These are phyloP conservation scores for Ursus arctos DNA, from an alignment of 2,113 vertebrate genomes.

Conservation along the genomic window DNA sequence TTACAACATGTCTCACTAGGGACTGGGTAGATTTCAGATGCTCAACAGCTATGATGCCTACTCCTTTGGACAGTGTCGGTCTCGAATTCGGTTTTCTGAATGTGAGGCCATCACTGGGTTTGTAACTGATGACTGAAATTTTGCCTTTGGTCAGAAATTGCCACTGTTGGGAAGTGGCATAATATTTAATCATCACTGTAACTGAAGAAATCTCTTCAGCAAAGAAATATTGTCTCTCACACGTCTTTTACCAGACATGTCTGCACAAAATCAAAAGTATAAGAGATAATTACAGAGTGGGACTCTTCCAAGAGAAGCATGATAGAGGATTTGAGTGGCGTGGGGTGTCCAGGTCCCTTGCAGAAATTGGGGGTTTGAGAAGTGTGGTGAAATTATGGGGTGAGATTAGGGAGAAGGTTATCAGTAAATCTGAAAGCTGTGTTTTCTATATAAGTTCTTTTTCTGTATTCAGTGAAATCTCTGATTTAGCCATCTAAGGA, in stretches of 20 bases:
- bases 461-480: background rate
- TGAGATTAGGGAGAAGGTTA: background rate
- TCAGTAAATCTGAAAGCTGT: background rate
- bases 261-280: background rate
- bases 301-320: background rate
- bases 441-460: background rate
- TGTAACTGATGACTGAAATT: background rate
- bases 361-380: background rate
- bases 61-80: background rate
- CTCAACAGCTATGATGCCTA: background rate
- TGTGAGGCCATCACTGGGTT: background rate
- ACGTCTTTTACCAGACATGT: background rate
- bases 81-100: background rate
- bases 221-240: background rate
- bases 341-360: background rate
- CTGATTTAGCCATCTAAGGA: background rate
- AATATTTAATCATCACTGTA: background rate
- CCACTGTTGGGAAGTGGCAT: background rate
- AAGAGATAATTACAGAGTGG: background rate
- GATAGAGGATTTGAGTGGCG: background rate
- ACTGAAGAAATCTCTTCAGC: background rate
- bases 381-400: background rate
- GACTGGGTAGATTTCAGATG: background rate
- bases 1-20: background rate
- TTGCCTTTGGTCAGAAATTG: constrained; percentile 33